Base-by-base conservation (phyloP, 30 jellyfish, hydroid and myxozoan genomes). In the Cassiopea andromeda region DNA sequence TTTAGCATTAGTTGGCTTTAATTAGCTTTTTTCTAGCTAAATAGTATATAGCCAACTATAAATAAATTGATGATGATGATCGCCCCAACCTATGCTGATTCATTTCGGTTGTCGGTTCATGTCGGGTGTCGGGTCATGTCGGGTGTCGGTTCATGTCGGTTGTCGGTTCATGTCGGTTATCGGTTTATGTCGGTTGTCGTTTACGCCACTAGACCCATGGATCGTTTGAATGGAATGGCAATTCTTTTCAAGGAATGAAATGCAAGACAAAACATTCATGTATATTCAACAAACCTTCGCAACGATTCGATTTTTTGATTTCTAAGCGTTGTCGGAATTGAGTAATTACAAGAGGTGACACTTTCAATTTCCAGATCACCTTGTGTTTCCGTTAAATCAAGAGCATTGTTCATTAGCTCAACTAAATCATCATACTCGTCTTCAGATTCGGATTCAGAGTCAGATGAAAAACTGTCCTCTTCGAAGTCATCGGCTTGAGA, bases 361-460 rank as follows among this genome's bases (percentile, higher is more conserved):
- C 82, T 73, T 1, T 71, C 87, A 70, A 70, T 9, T 6, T 16
- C 17, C 17, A 46, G 44, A 13, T 46, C 48, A 19, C 78, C 94
- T 12, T 2, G 10, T 3, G 97, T 77, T 54, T 69, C 88, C 8
- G 85, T 72, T 16, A 94, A 69, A 44, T 94, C 97, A 48, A 94
- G 75, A 18, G 98, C 98, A 69, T 80, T 83, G 16, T 68, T 88
- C 98, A 94, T 94, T 47, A 80, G 87, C 73, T 81, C 89, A 81
- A 85, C 75, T 46, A 94, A 71, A 12, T 82, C 97, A 59, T 71
- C 93, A 47, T 83, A 84, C 49, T 94, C 98, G 59, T 89, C 98
- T 46, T 85, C 91, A 16, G 92, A 77, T 50, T 78, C 85, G 60
- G 81, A 69, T 0, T 27, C 38, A 27, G 44, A 84, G 44, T 76